A percentile compares a stretch with the other conserved stretches of the same genome.
These are phyloP conservation scores for Laticauda colubrina DNA, from an alignment of 2,113 vertebrate species.

Conservation along the genomic window DNA sequence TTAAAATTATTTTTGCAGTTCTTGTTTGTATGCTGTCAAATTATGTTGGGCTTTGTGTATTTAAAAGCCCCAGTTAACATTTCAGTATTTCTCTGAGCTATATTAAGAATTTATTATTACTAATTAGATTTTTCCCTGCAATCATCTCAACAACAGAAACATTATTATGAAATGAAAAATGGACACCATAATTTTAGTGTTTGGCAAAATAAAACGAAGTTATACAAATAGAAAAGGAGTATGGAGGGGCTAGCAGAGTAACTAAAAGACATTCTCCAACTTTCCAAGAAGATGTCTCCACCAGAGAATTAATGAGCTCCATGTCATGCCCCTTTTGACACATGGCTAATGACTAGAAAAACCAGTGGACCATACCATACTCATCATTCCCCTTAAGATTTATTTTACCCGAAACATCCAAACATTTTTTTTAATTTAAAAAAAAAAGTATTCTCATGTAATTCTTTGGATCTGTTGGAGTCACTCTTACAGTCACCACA, in stretches of 20 bases:
- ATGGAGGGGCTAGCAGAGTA: conserved; percentile 89
- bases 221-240: conserved; percentile 83
- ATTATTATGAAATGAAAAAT: conserved; percentile 80
- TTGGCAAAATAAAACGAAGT: conserved; percentile 69
- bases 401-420: no score
- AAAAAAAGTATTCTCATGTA: no score
- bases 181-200: conserved; percentile 81
- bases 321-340: conserved; percentile 91
- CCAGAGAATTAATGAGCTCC: conserved; percentile 81
- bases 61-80: conserved; percentile 57
- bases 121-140: conserved; percentile 51
- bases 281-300: conserved; percentile 57
- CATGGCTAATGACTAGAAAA: conserved; percentile 92
- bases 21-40: conserved; percentile 61
- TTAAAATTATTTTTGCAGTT: conserved; percentile 17
- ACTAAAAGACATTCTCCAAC: conserved; percentile 54
- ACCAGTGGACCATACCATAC: conserved; percentile 95
- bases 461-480: no score
- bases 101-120: conserved; percentile 35
- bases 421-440: no score
- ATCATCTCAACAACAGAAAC: conserved; percentile 54
- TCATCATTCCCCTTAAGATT: conserved; percentile 29
- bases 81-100: conserved; percentile 40
- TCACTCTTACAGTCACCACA: no score
- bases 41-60: conserved; percentile 27